Conservation (phyloP, 2,797 vertebrate genomes). For the Falco cherrug region DNA sequence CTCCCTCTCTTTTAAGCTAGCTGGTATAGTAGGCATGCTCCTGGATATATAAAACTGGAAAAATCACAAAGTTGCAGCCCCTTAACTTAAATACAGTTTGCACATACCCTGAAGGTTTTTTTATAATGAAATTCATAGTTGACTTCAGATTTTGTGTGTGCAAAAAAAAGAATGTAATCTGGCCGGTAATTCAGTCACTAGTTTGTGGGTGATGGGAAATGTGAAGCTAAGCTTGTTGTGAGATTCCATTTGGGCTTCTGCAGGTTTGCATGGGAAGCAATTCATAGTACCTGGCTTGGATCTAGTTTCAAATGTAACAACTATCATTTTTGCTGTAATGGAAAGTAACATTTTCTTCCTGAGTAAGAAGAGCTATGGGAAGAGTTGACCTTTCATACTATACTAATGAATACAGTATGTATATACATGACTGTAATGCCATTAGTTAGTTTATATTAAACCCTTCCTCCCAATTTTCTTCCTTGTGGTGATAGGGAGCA, state of each 20-base stretch:
- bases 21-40: not conserved
- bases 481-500: accelerated
- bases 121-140: not conserved
- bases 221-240: not conserved
- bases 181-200: not conserved
- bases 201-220: not conserved
- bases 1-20: not conserved
- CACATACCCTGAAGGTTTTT: accelerated
- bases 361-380: not conserved
- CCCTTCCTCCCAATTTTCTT: not conserved
- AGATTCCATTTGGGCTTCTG: not conserved
- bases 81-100: not conserved
- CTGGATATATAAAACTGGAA: not conserved
- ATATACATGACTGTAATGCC: not conserved
- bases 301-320: not conserved
- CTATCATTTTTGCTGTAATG: not conserved
- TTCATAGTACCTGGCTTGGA: not conserved
- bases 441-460: not conserved
- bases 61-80: not conserved
- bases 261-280: not conserved
- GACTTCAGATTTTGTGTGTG: not conserved
- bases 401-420: not conserved
- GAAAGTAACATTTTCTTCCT: not conserved
- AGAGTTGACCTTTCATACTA: not conserved
- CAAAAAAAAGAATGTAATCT: not conserved